phyloP scores from a whole-genome alignment of 2,888 invertebrate genomes.

The Nineta flava region DNA sequence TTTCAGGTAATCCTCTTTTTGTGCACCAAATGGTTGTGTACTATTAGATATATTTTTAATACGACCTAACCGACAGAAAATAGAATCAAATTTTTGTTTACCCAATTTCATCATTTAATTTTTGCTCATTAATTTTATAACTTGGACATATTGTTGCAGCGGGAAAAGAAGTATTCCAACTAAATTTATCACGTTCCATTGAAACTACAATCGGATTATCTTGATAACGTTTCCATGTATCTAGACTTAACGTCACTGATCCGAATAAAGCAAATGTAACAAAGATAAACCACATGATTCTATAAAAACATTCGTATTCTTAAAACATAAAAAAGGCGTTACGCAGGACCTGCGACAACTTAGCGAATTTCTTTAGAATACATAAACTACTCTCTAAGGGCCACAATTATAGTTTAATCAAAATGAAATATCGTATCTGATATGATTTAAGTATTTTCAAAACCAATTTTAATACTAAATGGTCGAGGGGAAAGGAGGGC shows the following conservation, averaged over 20 bases:
- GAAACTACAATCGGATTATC: conserved; percentile 56
- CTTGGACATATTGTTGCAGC: conserved; percentile 48
- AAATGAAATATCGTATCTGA: too few species aligned
- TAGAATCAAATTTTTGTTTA: neutral
- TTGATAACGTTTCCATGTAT: conserved; percentile 48
- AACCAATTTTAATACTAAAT: too few species aligned
- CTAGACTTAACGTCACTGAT: conserved; percentile 35
- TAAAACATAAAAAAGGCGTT: neutral
- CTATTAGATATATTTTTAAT: too few species aligned
- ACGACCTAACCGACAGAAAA: too few species aligned
- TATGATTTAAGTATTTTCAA: too few species aligned
- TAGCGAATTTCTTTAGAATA: too few species aligned
- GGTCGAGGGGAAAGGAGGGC: too few species aligned
- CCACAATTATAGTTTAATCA: too few species aligned
- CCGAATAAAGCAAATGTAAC: conserved; percentile 37
- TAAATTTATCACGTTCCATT: conserved; percentile 54
- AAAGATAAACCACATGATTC: conserved; percentile 38
- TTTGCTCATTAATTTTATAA: conserved; percentile 32
- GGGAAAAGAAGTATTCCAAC: conserved; percentile 58
- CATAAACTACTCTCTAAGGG: too few species aligned
- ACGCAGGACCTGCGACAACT: too few species aligned
- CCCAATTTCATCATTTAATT: neutral
- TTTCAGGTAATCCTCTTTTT: too few species aligned
- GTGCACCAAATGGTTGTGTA: too few species aligned
- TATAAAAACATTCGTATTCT: conserved; percentile 16